Conservation (phyloP, 2,113 vertebrate species). For the Ciconia maguari region DNA sequence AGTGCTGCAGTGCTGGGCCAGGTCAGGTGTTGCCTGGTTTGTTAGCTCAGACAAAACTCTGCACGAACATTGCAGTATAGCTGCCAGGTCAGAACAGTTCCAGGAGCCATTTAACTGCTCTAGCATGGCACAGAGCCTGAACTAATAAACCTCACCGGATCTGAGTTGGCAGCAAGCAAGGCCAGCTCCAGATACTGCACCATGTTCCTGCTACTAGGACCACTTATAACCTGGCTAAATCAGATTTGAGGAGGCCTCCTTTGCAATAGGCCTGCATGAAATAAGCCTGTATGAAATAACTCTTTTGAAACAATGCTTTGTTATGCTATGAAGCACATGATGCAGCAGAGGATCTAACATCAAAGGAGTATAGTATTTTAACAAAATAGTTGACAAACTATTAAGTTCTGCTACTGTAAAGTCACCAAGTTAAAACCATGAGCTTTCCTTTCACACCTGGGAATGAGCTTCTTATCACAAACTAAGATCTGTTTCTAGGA, state of each 20-base stretch:
- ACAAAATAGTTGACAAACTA: constrained; percentile 53
- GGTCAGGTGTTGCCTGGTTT: neutral
- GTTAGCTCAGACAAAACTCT: neutral
- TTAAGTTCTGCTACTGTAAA: constrained; percentile 58
- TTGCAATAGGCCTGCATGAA: neutral
- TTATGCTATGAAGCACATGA: neutral
- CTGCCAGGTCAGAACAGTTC: neutral
- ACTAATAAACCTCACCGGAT: neutral
- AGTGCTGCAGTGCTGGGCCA: neutral
- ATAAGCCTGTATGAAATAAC: neutral
- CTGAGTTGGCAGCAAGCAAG: neutral
- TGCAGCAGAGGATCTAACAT: constrained; percentile 14
- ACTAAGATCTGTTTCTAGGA: constrained; percentile 81
- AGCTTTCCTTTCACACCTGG: constrained; percentile 81
- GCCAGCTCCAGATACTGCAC: neutral
- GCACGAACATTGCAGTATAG: neutral
- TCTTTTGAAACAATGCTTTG: neutral
- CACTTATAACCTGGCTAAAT: neutral
- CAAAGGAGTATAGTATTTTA: constrained; percentile 16
- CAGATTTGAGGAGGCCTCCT: neutral
- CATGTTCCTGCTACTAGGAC: neutral
- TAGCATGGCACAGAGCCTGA: neutral
- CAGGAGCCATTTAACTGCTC: neutral
- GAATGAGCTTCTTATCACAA: constrained; percentile 78
- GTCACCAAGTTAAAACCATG: constrained; percentile 51